These are phyloP conservation scores for Oryzias celebensis DNA, from an alignment of 2,113 vertebrate species.

Conservation along the genomic window DNA sequence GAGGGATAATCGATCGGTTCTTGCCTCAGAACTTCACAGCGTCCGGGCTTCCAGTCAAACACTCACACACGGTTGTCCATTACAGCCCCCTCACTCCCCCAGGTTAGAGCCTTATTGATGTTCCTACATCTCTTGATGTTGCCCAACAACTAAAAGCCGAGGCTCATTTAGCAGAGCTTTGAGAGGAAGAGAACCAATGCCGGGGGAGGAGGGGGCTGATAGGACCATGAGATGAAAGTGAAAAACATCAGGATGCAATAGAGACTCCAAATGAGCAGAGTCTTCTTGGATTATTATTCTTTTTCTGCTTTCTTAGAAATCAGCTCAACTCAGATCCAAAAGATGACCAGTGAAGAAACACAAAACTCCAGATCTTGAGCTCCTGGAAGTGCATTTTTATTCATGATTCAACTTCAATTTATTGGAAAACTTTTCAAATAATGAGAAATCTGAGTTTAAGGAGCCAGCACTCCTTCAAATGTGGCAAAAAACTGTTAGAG, in stretches of 20 bases:
- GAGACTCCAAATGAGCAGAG: neutral
- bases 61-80: slow-evolving; percentile 40
- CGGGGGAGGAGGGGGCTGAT: slow-evolving; percentile 42
- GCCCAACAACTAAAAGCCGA: slow-evolving; percentile 67
- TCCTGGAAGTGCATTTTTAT: too few relatives aligned
- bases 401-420: too few relatives aligned
- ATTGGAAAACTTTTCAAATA: too few relatives aligned
- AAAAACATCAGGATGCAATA: slow-evolving; percentile 34
- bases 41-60: slow-evolving; percentile 29
- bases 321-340: too few relatives aligned
- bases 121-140: slow-evolving; percentile 69
- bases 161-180: slow-evolving; percentile 62
- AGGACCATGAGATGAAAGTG: slow-evolving; percentile 29
- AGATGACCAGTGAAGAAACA: too few relatives aligned
- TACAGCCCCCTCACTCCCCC: slow-evolving; percentile 40
- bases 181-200: slow-evolving; percentile 37
- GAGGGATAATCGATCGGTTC: slow-evolving; percentile 57
- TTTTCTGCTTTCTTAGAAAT: too few relatives aligned
- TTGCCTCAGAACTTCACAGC: slow-evolving; percentile 52
- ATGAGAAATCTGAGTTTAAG: too few relatives aligned
- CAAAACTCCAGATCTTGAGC: too few relatives aligned
- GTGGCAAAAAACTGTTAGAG: too few relatives aligned
- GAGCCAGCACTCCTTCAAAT: too few relatives aligned
- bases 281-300: too few relatives aligned
- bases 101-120: slow-evolving; percentile 68